These are phyloP conservation scores for Zaprionus africanus DNA, from an alignment of 1,140 invertebrate species.

Conservation along the genomic window DNA sequence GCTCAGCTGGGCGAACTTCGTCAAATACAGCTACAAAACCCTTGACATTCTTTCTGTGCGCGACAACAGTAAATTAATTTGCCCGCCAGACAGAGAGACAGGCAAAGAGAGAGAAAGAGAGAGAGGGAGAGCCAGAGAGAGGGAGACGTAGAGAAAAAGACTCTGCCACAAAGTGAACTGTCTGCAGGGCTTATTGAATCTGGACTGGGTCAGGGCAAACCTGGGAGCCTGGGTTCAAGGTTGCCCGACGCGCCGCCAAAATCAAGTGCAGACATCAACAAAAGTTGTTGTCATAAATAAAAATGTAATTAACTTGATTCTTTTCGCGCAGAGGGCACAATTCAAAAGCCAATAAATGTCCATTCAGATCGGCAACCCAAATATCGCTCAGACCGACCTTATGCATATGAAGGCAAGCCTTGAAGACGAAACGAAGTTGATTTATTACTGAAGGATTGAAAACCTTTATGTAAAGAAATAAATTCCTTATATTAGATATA, in stretches of 20 bases:
- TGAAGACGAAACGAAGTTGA: not conserved
- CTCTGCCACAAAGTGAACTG: slow-evolving; percentile 6
- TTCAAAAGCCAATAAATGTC: slow-evolving; percentile 25
- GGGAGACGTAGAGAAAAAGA: not conserved
- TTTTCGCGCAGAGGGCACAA: slow-evolving; percentile 4
- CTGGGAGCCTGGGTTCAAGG: slow-evolving; percentile 27
- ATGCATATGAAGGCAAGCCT: not conserved
- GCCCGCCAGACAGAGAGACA: slow-evolving; percentile 11
- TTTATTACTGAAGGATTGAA: no score
- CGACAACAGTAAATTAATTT: slow-evolving; percentile 48
- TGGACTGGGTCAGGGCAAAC: not conserved
- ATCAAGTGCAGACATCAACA: slow-evolving; percentile 26
- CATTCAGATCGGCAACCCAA: not conserved
- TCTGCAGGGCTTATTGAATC: slow-evolving; percentile 19
- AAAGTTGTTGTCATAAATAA: slow-evolving; percentile 26
- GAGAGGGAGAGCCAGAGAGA: not conserved
- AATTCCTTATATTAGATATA: no score
- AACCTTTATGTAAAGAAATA: no score
- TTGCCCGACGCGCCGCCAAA: not conserved
- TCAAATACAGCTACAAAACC: slow-evolving; percentile 2
- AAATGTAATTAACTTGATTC: slow-evolving; percentile 47
- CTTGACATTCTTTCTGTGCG: slow-evolving; percentile 30
- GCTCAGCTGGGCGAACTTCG: not conserved
- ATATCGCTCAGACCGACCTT: not conserved
- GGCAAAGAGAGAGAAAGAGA: not conserved